Conservation (phyloP, 2,888 invertebrate genomes). For the Synergus umbraculus region DNA sequence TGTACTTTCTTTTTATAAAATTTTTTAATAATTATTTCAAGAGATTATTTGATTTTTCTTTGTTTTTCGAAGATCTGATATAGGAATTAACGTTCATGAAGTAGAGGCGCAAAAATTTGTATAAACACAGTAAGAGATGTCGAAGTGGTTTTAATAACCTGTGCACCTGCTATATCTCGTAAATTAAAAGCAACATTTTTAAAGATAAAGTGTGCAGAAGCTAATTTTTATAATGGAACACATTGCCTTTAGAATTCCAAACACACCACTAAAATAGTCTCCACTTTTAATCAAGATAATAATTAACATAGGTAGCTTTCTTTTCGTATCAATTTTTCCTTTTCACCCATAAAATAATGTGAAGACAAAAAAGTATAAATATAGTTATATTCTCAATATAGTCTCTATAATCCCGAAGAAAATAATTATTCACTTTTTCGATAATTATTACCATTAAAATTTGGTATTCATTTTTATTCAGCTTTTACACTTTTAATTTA, state of each 20-base stretch:
- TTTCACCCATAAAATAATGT: no score
- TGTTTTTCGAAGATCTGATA: background rate
- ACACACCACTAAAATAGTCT: background rate
- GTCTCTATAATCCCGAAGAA: no score
- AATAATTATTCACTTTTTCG: no score
- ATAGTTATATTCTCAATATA: no score
- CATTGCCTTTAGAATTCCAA: background rate
- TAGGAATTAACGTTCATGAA: background rate
- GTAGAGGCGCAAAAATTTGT: background rate
- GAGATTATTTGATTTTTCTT: background rate
- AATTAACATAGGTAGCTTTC: no score
- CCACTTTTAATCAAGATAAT: no score
- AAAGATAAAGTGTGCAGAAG: background rate
- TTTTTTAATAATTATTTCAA: no score
- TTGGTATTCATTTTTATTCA: no score
- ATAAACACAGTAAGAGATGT: slow-evolving; percentile 25
- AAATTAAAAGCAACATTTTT: slow-evolving; percentile 16
- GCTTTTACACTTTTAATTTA: no score
- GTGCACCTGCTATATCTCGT: slow-evolving; percentile 13
- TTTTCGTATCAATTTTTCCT: no score
- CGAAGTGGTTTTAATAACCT: slow-evolving; percentile 34
- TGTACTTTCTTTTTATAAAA: background rate
- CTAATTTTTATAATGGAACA: slow-evolving; percentile 23
- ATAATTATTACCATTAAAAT: no score
- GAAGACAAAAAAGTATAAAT: no score